Evolutionary conservation across 1,140 invertebrate species (phyloP).

Genomic region (Cheumatopsyche charites): DNA sequence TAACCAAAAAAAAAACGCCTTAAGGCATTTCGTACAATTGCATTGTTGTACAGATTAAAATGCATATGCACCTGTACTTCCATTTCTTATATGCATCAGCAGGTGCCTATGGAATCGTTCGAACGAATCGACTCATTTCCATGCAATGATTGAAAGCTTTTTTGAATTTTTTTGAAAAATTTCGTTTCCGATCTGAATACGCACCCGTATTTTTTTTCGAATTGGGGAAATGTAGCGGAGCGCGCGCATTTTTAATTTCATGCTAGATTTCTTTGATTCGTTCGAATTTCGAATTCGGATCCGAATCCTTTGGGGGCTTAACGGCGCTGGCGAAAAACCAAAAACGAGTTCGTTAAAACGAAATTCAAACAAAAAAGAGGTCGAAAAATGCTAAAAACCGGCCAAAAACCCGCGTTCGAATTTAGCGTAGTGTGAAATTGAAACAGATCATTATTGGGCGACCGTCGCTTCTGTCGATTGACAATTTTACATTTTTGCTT

Average conservation of each 20-base stretch:
- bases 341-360: neutral
- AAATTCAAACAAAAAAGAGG: constrained; percentile 9
- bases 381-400: constrained; percentile 11
- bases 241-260: constrained; percentile 13
- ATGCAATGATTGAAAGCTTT: too few species aligned
- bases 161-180: too few species aligned
- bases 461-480: neutral
- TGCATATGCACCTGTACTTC: constrained; percentile 11
- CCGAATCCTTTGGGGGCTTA: constrained; percentile 22
- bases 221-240: neutral
- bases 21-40: constrained; percentile 1
- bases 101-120: constrained; percentile 5
- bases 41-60: constrained; percentile 20
- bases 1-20: neutral
- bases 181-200: neutral
- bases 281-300: constrained; percentile 10
- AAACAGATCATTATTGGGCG: constrained; percentile 31
- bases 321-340: neutral
- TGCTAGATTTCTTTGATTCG: constrained; percentile 25
- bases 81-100: constrained; percentile 9
- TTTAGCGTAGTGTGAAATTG: constrained; percentile 40
- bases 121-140: neutral
- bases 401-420: constrained; percentile 30
- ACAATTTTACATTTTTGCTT: constrained; percentile 21
- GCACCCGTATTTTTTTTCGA: neutral